Evolutionary conservation across 2,888 invertebrate genomes (phyloP).

Genomic region (Tetanocera ferruginea): DNA sequence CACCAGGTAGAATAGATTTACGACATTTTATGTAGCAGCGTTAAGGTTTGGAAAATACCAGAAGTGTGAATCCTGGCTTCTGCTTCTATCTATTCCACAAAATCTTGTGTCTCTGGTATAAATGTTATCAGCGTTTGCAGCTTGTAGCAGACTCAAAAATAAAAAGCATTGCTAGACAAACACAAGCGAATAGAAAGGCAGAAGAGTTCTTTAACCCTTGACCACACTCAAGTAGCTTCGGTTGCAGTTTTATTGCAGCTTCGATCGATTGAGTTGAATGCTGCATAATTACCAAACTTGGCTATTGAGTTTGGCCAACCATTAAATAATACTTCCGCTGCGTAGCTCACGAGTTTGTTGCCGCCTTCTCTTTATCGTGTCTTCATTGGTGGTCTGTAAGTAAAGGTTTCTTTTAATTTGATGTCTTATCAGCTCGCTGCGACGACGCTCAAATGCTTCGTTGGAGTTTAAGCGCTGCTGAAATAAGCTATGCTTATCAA

Average conservation of each 20-base stretch:
- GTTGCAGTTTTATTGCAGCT: no score
- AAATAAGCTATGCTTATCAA: not conserved
- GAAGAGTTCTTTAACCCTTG: no score
- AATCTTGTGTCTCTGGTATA: not conserved
- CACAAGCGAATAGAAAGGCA: no score
- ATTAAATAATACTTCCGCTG: not conserved
- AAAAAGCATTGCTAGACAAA: no score
- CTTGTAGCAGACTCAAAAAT: not conserved
- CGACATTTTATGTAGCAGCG: no score
- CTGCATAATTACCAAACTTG: conserved; percentile 7
- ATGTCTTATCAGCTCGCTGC: conserved; percentile 10
- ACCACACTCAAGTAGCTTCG: no score
- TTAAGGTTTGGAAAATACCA: not conserved
- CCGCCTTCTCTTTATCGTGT: not conserved
- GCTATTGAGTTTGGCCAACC: not conserved
- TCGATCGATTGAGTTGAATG: no score
- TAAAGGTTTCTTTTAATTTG: conserved; percentile 8
- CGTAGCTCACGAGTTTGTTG: not conserved
- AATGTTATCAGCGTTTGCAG: not conserved
- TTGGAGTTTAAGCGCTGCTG: not conserved
- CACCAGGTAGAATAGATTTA: no score
- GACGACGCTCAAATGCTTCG: not conserved
- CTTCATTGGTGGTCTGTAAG: conserved; percentile 5
- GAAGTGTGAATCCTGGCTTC: conserved; percentile 18
- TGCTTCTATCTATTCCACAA: not conserved